Base-by-base conservation (phyloP, 2,113 vertebrate genomes). In the Pseudopipra pipra region DNA sequence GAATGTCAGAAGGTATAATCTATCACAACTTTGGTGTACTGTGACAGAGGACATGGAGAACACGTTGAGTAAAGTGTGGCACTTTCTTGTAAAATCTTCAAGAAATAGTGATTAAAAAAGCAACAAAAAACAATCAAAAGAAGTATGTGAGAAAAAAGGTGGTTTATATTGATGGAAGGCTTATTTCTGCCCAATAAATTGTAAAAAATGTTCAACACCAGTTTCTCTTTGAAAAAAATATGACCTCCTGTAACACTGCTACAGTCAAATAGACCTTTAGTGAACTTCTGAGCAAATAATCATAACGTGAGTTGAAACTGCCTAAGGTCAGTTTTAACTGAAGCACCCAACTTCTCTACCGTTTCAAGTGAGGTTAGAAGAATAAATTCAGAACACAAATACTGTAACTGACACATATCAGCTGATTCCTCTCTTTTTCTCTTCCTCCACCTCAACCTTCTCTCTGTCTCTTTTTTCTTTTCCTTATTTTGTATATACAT, bases 241-340 rank as follows among this genome's bases (percentile, higher is more conserved):
- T 70, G 74, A 90, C 63, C 70, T 82, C 49, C 31, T 86, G 31
- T 81, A 87, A 59, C 59, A 41, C 8, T 87, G 63, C 28, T 27
- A 88, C 59, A 62, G 66, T 87, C 67, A 92, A 67, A 72, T 3
- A 88, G 58, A 91, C 43, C 88, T 96, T 70, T 52, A 24, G 28
- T 88, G 49, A 97, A 87, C 75, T 92, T 65, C 51, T 97, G 61
- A 89, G 61, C 55, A 96, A 93, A 86, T 86, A 97, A 96, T 91
- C 71, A 71, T 63, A 56, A 73, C 65, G 41, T 85, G 55, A 85
- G 24, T 93, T 87, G 86, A 94, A 78, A 93, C 59, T 46, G 77
- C 88, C 70, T 75, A 31, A 44, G 91, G 82, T 92, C 35, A 83
- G 25, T 84, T 97, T 93, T 87, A 62, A 93, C 47, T 72, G 70